These are phyloP conservation scores for Benitochromis conjunctus DNA, from an alignment of 2,113 vertebrate genomes.

Conservation along the genomic window DNA sequence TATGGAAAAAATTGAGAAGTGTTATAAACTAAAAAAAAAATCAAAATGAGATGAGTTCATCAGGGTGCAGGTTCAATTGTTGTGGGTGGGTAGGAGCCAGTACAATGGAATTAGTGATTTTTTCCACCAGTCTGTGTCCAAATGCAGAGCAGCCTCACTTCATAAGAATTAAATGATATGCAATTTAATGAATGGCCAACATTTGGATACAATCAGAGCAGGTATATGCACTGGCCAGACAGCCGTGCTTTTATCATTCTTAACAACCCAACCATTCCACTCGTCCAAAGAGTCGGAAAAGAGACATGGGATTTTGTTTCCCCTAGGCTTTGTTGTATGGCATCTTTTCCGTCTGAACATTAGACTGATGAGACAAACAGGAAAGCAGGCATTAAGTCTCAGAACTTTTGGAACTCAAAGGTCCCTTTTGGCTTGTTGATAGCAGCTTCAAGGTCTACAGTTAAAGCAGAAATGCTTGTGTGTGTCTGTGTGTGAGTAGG, in stretches of 20 bases:
- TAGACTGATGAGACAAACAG: constrained; percentile 65
- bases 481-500: background rate
- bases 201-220: background rate
- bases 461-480: background rate
- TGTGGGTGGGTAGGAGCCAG: background rate
- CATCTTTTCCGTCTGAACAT: constrained; percentile 31
- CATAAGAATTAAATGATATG: background rate
- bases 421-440: constrained; percentile 24
- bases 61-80: constrained; percentile 18
- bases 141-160: background rate
- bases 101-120: background rate
- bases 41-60: constrained; percentile 53
- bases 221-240: background rate
- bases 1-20: background rate
- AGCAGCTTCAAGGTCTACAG: constrained; percentile 14
- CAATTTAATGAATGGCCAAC: background rate
- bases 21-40: background rate
- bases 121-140: constrained; percentile 19
- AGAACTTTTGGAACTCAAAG: constrained; percentile 6
- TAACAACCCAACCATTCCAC: background rate
- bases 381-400: constrained; percentile 24
- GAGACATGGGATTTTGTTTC: background rate
- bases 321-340: constrained; percentile 19
- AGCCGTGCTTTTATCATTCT: background rate
- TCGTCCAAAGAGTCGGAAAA: background rate